phyloP scores from a whole-genome alignment of 2,888 invertebrate species.

The Cheilosia variabilis region DNA sequence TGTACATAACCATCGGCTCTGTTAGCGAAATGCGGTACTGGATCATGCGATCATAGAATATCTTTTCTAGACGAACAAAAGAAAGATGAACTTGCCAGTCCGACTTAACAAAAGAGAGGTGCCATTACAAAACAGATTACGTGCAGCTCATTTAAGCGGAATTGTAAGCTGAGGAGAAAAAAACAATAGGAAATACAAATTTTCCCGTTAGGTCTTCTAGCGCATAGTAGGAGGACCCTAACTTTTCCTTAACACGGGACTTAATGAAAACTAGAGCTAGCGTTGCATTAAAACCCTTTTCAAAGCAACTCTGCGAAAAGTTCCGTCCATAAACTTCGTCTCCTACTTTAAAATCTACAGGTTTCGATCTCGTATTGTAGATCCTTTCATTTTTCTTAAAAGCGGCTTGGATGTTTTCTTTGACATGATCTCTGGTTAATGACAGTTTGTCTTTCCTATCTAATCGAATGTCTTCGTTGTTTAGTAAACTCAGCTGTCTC shows the following conservation, averaged over 20 bases:
- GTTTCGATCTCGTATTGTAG: constrained; percentile 5
- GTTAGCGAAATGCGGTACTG: too few species aligned
- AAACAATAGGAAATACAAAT: not conserved
- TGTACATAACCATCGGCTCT: too few species aligned
- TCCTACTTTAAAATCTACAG: constrained; percentile 2
- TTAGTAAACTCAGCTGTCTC: not conserved
- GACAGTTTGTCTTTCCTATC: not conserved
- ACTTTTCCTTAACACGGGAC: not conserved
- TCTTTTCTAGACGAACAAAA: not conserved
- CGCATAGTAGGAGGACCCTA: not conserved
- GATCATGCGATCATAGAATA: too few species aligned
- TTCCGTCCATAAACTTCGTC: not conserved
- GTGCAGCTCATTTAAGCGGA: not conserved
- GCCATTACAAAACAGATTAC: not conserved
- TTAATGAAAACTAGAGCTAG: not conserved
- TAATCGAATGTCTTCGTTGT: not conserved
- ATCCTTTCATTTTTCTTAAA: too few species aligned
- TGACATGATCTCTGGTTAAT: not conserved
- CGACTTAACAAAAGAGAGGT: too few species aligned
- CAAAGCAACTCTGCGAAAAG: constrained; percentile 11
- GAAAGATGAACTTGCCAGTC: too few species aligned
- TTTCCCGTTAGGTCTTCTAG: constrained; percentile 1
- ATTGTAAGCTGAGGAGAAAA: not conserved
- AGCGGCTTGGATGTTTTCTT: not conserved
- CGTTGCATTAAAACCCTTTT: not conserved